A percentile compares a stretch with the other conserved stretches of the same genome.
Conservation (phyloP, 2,888 invertebrate species). For the Ferrisia virgata region DNA sequence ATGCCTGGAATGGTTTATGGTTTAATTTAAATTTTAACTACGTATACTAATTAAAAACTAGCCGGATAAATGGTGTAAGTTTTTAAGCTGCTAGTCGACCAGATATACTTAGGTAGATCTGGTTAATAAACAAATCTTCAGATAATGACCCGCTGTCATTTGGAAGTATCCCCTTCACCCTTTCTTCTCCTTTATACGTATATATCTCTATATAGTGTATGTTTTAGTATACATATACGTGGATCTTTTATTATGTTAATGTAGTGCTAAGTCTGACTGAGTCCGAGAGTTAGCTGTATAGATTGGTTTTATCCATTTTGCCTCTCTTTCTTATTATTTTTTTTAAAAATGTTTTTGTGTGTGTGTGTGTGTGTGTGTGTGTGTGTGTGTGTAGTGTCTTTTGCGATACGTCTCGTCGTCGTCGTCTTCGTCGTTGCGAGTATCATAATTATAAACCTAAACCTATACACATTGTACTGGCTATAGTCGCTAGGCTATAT, state of each 20-base stretch:
- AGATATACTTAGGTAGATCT: neutral
- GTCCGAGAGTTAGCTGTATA: neutral
- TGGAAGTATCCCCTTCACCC: neutral
- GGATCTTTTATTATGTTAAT: no score
- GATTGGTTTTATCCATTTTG: neutral
- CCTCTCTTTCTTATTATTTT: neutral
- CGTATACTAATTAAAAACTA: neutral
- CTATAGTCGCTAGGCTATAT: no score
- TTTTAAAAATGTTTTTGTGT: no score
- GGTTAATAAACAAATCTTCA: neutral
- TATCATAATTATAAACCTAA: neutral
- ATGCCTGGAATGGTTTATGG: neutral
- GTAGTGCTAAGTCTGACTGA: neutral
- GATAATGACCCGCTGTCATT: conserved; percentile 2
- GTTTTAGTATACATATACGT: no score
- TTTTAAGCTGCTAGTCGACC: neutral
- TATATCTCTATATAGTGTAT: neutral
- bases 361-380: no score
- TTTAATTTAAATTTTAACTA: conserved; percentile 25
- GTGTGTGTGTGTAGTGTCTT: no score
- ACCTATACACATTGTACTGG: no score
- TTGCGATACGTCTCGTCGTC: neutral
- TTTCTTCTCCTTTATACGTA: neutral
- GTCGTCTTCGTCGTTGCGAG: neutral
- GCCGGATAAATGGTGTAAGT: neutral